phyloP scores from a whole-genome alignment of 2,797 vertebrate species.

The Cheirogaleus major region DNA sequence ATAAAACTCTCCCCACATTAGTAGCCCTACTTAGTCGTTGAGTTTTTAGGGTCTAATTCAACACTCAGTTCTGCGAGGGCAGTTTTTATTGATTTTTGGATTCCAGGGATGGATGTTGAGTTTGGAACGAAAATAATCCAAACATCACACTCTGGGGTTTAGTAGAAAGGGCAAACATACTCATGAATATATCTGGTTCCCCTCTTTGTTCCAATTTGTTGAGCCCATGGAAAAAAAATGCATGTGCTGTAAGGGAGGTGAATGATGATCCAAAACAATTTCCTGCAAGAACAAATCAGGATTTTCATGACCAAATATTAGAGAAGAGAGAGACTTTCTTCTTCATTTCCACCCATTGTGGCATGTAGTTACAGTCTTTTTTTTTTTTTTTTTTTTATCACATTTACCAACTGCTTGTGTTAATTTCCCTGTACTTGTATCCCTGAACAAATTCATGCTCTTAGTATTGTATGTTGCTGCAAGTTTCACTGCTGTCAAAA shows the following conservation, averaged over 20 bases:
- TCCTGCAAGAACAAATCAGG: conserved; percentile 59
- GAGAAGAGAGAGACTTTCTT: conserved; percentile 51
- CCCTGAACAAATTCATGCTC: conserved; percentile 57
- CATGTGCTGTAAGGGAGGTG: conserved; percentile 47
- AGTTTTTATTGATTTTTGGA: conserved; percentile 62
- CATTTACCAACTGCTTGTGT: conserved; percentile 43
- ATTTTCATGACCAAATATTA: conserved; percentile 69
- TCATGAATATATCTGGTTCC: conserved; percentile 41
- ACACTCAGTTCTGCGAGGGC: conserved; percentile 37
- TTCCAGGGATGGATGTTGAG: conserved; percentile 55
- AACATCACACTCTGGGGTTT: conserved; percentile 43
- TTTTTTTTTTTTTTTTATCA: conserved; percentile 29
- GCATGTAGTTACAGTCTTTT: conserved; percentile 41
- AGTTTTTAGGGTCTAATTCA: conserved; percentile 59
- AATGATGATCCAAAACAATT: conserved; percentile 57
- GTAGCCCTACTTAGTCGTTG: background rate
- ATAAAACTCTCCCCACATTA: background rate
- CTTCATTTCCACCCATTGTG: conserved; percentile 57
- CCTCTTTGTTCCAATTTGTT: conserved; percentile 53
- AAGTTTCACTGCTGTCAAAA: conserved; percentile 70
- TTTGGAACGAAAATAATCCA: conserved; percentile 60
- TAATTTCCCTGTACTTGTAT: conserved; percentile 64
- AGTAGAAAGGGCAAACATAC: conserved; percentile 48
- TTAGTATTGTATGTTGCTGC: conserved; percentile 55
- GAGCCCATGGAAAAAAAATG: background rate